Evolutionary conservation across 2,888 invertebrate species (phyloP).

Genomic region (Mactromeris polynyma): DNA sequence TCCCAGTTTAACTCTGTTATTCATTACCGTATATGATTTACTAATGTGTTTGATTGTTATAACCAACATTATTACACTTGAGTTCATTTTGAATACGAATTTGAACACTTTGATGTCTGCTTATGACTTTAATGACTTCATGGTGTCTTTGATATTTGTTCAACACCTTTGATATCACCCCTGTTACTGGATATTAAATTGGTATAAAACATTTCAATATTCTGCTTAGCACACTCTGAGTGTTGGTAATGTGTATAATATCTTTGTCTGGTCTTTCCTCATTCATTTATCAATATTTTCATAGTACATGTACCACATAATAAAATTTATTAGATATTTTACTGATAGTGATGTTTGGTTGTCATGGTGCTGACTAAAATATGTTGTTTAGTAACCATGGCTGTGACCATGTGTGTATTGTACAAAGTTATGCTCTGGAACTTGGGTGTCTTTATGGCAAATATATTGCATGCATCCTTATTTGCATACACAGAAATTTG

Average conservation of each 20-base stretch:
- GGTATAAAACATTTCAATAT: constrained; percentile 5
- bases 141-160: constrained; percentile 2
- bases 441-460: too few species aligned
- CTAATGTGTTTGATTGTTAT: neutral
- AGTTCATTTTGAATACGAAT: constrained; percentile 11
- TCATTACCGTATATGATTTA: neutral
- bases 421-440: too few species aligned
- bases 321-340: neutral
- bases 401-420: neutral
- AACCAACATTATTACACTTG: constrained; percentile 29
- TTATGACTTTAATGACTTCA: neutral
- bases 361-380: neutral
- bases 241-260: neutral
- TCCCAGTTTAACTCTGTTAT: neutral
- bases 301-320: neutral
- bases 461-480: too few species aligned
- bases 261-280: neutral
- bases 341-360: neutral
- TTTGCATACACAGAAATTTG: too few species aligned
- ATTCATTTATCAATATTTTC: neutral
- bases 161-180: neutral
- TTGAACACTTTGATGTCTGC: constrained; percentile 22
- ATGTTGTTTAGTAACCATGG: neutral
- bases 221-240: neutral
- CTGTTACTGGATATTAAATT: constrained; percentile 2